A percentile compares a stretch with the other conserved stretches of the same genome.
phyloP scores from a whole-genome alignment of 2,888 invertebrate species.

The Danaus chrysippus region DNA sequence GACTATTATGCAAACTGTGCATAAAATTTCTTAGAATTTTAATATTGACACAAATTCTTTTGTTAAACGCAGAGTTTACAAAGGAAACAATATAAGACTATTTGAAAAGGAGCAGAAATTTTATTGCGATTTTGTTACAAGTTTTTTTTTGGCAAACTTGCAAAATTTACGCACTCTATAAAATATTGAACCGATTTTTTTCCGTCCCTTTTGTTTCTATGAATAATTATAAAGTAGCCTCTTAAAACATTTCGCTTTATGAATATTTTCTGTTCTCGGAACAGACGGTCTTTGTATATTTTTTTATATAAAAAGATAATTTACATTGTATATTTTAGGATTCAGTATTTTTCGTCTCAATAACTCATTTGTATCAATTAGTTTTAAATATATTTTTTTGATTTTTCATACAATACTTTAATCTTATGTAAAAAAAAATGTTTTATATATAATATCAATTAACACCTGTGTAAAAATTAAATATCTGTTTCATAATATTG shows the following conservation, averaged over 20 bases:
- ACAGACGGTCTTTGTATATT: conserved; percentile 16
- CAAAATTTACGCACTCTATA: conserved; percentile 44
- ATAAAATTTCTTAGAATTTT: conserved; percentile 63
- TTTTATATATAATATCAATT: too few relatives aligned
- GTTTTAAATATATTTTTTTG: too few relatives aligned
- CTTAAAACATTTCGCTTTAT: conserved; percentile 24
- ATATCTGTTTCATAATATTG: too few relatives aligned
- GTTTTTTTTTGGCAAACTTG: conserved; percentile 47
- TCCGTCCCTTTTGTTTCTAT: conserved; percentile 37
- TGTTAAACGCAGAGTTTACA: conserved; percentile 46
- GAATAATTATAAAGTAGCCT: conserved; percentile 47
- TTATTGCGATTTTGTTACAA: conserved; percentile 45
- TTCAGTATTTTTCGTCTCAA: too few relatives aligned
- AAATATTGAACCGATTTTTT: conserved; percentile 49
- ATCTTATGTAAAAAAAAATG: too few relatives aligned
- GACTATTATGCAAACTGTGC: conserved; percentile 58
- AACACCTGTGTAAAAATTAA: too few relatives aligned
- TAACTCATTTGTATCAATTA: too few relatives aligned
- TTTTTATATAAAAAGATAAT: conserved; percentile 1
- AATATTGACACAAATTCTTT: conserved; percentile 58
- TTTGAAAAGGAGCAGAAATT: conserved; percentile 45
- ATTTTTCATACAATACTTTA: too few relatives aligned
- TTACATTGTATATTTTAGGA: neutral
- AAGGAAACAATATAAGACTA: conserved; percentile 39
- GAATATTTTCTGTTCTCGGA: conserved; percentile 18